These are phyloP conservation scores for Chaenogobius annularis DNA, from an alignment of 2,113 vertebrate species.

Conservation along the genomic window DNA sequence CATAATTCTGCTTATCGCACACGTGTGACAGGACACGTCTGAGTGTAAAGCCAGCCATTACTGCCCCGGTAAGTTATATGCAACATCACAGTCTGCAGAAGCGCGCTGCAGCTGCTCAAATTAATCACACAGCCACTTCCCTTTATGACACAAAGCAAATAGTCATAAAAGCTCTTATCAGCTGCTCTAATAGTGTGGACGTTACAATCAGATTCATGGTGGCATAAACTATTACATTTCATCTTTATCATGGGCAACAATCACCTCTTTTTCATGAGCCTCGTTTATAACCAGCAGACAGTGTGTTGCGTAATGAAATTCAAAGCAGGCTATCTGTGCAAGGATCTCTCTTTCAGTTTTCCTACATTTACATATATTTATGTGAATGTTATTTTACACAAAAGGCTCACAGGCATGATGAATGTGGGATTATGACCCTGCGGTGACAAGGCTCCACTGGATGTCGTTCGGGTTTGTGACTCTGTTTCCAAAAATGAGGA, in stretches of 20 bases:
- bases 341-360: constrained; percentile 71
- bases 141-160: constrained; percentile 68
- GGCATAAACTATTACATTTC: constrained; percentile 91
- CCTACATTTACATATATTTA: constrained; percentile 71
- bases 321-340: constrained; percentile 75
- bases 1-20: constrained; percentile 70
- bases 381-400: constrained; percentile 69
- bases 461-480: constrained; percentile 40
- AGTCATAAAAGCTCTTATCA: constrained; percentile 71
- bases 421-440: constrained; percentile 55
- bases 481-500: not conserved
- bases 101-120: constrained; percentile 45
- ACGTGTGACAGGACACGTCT: constrained; percentile 56
- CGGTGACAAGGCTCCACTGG: constrained; percentile 31
- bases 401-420: constrained; percentile 70
- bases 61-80: constrained; percentile 48
- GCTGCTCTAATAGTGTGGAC: constrained; percentile 62
- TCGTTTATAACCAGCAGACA: constrained; percentile 86
- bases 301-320: constrained; percentile 82
- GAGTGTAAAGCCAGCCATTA: constrained; percentile 55
- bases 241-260: constrained; percentile 79
- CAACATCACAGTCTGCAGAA: constrained; percentile 51
- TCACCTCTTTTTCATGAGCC: constrained; percentile 82
- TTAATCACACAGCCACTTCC: constrained; percentile 70
- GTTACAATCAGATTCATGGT: constrained; percentile 91